These are phyloP conservation scores for Pachypanchax playfairii DNA, from an alignment of 2,113 vertebrate genomes.

Conservation along the genomic window DNA sequence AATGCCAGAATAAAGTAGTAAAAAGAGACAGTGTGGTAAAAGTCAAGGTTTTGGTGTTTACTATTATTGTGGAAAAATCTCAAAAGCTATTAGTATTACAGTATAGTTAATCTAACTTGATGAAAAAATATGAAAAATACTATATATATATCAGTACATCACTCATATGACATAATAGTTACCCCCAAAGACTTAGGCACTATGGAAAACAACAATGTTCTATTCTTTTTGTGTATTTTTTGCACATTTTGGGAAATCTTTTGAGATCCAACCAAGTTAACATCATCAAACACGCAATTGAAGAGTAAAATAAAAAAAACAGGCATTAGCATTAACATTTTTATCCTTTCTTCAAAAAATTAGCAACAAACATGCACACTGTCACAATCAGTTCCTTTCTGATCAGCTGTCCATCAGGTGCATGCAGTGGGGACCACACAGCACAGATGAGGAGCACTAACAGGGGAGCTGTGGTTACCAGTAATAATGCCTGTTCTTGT, in stretches of 20 bases:
- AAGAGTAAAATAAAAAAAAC: conserved; percentile 19
- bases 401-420: conserved; percentile 23
- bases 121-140: background rate
- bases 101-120: background rate
- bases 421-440: conserved; percentile 58
- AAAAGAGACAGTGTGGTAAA: background rate
- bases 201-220: conserved; percentile 17
- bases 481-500: conserved; percentile 97
- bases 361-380: conserved; percentile 7
- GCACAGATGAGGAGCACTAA: conserved; percentile 43
- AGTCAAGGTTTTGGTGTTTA: conserved; percentile 1
- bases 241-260: conserved; percentile 23
- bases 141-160: background rate
- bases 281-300: conserved; percentile 33
- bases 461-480: conserved; percentile 85
- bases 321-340: conserved; percentile 4
- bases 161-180: conserved; percentile 5
- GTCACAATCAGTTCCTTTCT: conserved; percentile 1
- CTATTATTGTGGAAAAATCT: conserved; percentile 27
- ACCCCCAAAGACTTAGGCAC: background rate
- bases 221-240: conserved; percentile 22
- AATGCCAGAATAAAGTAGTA: background rate
- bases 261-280: conserved; percentile 52
- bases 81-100: conserved; percentile 23
- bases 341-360: conserved; percentile 11